Evolutionary conservation across 2,888 invertebrate genomes (phyloP).

Genomic region (Neoscelio sp.): DNA sequence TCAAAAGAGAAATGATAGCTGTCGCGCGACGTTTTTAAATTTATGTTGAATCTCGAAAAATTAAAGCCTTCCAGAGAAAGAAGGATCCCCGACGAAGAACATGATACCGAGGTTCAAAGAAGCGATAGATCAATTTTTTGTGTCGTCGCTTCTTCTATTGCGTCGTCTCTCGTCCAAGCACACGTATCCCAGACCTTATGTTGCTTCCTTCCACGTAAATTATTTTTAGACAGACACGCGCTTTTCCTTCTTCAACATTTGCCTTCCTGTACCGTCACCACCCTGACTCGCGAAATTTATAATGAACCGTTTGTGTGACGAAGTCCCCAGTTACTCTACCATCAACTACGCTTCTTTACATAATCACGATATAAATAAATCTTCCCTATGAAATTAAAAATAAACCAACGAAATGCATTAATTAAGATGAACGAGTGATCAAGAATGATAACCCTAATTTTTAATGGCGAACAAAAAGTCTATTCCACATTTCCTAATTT

Average conservation of each 20-base stretch:
- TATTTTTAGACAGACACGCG: slow-evolving; percentile 58
- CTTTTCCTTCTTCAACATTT: slow-evolving; percentile 36
- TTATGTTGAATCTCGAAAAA: slow-evolving; percentile 47
- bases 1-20: slow-evolving; percentile 55
- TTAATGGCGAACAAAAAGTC: slow-evolving; percentile 26
- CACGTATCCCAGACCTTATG: slow-evolving; percentile 20
- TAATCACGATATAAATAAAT: slow-evolving; percentile 30
- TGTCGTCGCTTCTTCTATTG: slow-evolving; percentile 50
- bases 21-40: slow-evolving; percentile 51
- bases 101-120: slow-evolving; percentile 53
- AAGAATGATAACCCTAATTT: slow-evolving; percentile 38
- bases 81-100: slow-evolving; percentile 19
- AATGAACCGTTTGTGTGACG: background rate
- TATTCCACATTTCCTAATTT: slow-evolving; percentile 43
- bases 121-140: slow-evolving; percentile 68
- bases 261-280: slow-evolving; percentile 5
- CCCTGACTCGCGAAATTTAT: slow-evolving; percentile 19
- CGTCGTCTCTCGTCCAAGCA: slow-evolving; percentile 26
- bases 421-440: slow-evolving; percentile 35
- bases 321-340: too few relatives aligned
- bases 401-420: slow-evolving; percentile 31
- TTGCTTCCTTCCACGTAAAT: slow-evolving; percentile 67
- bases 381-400: slow-evolving; percentile 1
- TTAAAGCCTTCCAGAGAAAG: slow-evolving; percentile 25
- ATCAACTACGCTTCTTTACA: slow-evolving; percentile 18